phyloP scores from a whole-genome alignment of 2,888 invertebrate genomes.

The Diarsia rubi region DNA sequence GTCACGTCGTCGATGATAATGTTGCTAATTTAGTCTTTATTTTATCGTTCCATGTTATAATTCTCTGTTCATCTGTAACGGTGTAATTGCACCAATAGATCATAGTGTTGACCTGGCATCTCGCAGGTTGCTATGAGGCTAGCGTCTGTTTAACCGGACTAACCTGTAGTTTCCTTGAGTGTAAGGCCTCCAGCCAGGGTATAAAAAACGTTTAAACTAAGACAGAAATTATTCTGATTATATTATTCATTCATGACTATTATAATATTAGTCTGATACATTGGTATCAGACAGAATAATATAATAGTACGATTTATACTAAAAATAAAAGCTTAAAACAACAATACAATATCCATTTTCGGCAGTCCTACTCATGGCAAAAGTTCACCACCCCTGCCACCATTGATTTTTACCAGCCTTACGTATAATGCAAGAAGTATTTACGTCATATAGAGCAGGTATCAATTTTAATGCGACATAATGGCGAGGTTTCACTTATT shows the following conservation, averaged over 20 bases:
- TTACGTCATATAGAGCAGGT: constrained; percentile 68
- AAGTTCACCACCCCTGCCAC: constrained; percentile 35
- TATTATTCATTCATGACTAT: no score
- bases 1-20: background rate
- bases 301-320: background rate
- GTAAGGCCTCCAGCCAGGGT: no score
- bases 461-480: constrained; percentile 72
- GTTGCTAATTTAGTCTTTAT: background rate
- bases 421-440: constrained; percentile 59
- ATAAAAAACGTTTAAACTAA: no score
- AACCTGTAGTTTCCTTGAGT: no score
- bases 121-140: no score
- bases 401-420: constrained; percentile 63
- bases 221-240: no score
- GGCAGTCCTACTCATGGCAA: background rate
- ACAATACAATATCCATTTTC: background rate
- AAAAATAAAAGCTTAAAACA: no score
- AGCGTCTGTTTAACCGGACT: no score
- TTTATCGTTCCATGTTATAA: background rate
- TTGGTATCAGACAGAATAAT: no score
- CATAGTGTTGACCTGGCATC: no score
- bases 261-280: no score
- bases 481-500: constrained; percentile 72
- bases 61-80: background rate
- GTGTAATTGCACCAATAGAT: background rate